A percentile compares a stretch with the other conserved stretches of the same genome.
Evolutionary conservation across 2,888 invertebrate species (phyloP).

Genomic region (Panopea generosa): DNA sequence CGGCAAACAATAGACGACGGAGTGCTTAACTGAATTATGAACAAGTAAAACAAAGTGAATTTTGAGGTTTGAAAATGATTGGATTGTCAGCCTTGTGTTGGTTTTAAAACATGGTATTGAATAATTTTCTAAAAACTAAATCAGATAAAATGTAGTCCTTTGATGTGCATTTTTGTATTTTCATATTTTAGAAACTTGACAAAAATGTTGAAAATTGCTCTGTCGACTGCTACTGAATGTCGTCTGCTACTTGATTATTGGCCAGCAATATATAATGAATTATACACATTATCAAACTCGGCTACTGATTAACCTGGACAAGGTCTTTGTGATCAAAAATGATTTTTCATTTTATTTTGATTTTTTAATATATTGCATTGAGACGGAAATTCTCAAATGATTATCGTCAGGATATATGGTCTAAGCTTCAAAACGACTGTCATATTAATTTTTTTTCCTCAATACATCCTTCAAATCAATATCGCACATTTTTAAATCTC

Average conservation of each 20-base stretch:
- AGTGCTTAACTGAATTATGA: not conserved
- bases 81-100: not conserved
- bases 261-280: no score
- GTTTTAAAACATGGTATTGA: conserved; percentile 6
- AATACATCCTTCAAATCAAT: conserved; percentile 11
- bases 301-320: not conserved
- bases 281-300: no score
- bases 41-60: conserved; percentile 14
- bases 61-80: conserved; percentile 1
- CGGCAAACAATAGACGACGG: no score
- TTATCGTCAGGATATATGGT: not conserved
- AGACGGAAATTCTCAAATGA: not conserved
- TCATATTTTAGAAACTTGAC: no score
- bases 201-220: no score
- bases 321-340: conserved; percentile 11
- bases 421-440: no score
- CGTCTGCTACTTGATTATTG: no score
- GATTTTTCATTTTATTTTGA: conserved; percentile 8
- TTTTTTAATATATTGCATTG: not conserved
- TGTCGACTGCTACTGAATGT: no score
- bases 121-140: no score
- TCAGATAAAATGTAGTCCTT: no score
- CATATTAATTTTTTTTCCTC: no score
- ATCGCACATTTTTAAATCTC: not conserved
- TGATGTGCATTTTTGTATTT: no score